phyloP scores from a whole-genome alignment of 1,140 invertebrate species.

The Drosophila pseudoobscura region DNA sequence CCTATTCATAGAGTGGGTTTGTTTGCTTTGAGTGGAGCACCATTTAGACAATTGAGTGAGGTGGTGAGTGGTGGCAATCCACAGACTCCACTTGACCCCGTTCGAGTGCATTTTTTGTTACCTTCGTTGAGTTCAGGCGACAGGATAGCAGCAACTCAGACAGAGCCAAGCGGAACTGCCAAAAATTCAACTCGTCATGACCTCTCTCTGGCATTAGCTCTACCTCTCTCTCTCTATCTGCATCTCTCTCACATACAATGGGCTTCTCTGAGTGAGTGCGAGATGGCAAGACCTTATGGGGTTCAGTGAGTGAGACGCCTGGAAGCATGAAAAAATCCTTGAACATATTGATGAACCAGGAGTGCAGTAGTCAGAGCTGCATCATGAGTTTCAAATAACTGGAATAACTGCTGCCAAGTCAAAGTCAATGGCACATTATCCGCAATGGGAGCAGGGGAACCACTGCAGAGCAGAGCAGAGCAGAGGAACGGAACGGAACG shows the following conservation, averaged over 20 bases:
- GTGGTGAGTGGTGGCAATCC: neutral
- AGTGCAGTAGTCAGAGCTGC: slow-evolving; percentile 63
- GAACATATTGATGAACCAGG: slow-evolving; percentile 76
- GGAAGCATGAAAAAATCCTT: slow-evolving; percentile 76
- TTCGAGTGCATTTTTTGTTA: slow-evolving; percentile 58
- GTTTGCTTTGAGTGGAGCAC: slow-evolving; percentile 2
- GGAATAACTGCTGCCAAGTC: too few relatives aligned
- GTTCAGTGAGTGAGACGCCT: slow-evolving; percentile 28
- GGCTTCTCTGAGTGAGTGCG: neutral
- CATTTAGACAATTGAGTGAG: neutral
- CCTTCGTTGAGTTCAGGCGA: slow-evolving; percentile 46
- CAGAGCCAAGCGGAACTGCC: slow-evolving; percentile 14
- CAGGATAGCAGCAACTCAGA: slow-evolving; percentile 57
- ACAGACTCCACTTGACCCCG: slow-evolving; percentile 20
- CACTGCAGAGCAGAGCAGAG: neutral
- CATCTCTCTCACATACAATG: neutral
- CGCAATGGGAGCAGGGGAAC: neutral
- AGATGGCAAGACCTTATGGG: neutral
- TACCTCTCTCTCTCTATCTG: neutral
- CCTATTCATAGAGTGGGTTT: neutral
- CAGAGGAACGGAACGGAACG: neutral
- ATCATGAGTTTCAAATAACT: slow-evolving; percentile 20
- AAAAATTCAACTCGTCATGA: slow-evolving; percentile 24
- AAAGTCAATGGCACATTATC: too few relatives aligned
- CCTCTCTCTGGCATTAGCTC: too few relatives aligned